Evolutionary conservation across 2,888 invertebrate genomes (phyloP), one percentile per base, ranked within the genome.

Genomic region (Spodoptera exigua): DNA sequence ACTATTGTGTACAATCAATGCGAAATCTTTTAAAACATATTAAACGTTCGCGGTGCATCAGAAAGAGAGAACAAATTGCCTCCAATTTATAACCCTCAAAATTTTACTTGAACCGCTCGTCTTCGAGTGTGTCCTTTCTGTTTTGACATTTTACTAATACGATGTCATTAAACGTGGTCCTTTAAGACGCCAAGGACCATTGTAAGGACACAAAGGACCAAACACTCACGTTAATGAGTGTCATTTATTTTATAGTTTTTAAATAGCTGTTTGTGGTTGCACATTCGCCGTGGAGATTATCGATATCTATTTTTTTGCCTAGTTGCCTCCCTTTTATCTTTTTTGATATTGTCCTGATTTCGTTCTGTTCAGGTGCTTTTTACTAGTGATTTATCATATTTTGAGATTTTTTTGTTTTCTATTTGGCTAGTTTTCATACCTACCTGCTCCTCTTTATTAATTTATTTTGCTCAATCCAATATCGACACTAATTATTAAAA

Each of bases 91-190:
- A 92, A 86, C 82, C 67, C 83, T 86, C 74, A 77, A 78, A 76
- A 63, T 17, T 75, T 72, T 61, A 61, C 61, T 72, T 72, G 58
- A 83, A 85, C 82, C 81, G 77, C 84, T 89, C 78, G 75, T 85
- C 85, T 76, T 84, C 80, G 83, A 82, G 86, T 84, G 87, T 88
- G 89, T 90, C 85, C 91, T 92, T 92, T 90, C 83, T 94, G 93
- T 94, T 94, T 88, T 93, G 94, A 93, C 93, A 91, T 88, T 89
- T 92, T 91, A 93, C 93, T 94, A 93, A 94, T 94, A 92, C 74
- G 88, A 48, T 85, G 87, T 89, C 91, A 86, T 94, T 93, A 91
- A 71, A 78, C n/a, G 76, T 84, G 87, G 84, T 86, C 87, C 86
- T 89, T 79, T 79, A 85, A 85, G 86, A 87, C 79, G 85, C 85